phyloP scores from a whole-genome alignment of 1,140 invertebrate species.

The Pseudomyrmex gracilis region DNA sequence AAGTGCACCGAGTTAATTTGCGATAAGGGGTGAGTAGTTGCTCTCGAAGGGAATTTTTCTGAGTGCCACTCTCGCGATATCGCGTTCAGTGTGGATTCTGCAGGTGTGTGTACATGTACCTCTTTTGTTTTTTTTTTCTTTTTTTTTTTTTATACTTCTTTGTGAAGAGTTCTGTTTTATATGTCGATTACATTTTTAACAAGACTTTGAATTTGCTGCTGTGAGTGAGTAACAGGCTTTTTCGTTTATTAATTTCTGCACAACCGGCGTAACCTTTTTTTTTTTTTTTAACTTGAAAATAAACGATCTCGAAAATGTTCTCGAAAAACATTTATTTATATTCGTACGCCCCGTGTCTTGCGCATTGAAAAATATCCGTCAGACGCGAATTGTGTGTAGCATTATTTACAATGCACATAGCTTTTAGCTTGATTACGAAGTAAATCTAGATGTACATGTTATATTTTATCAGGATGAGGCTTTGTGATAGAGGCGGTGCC shows the following conservation, averaged over 20 bases:
- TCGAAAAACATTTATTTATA: no score
- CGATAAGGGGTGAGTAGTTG: conserved; percentile 31
- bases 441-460: conserved; percentile 7
- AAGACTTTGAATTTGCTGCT: background rate
- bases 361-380: background rate
- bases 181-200: background rate
- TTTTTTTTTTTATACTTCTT: background rate
- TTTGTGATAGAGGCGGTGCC: no score
- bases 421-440: conserved; percentile 42
- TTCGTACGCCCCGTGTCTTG: no score
- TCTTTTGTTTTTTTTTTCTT: background rate
- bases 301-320: no score
- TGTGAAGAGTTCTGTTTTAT: background rate
- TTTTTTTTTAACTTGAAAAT: no score
- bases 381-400: background rate
- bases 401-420: conserved; percentile 5
- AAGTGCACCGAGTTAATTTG: conserved; percentile 41
- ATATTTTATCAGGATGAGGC: background rate
- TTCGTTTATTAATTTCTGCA: background rate
- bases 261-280: background rate
- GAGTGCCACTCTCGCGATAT: background rate
- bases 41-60: background rate
- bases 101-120: conserved; percentile 31
- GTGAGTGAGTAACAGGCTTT: background rate
- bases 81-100: conserved; percentile 16